Evolutionary conservation across 2,113 vertebrate genomes (phyloP), one percentile per base, ranked within the genome.

Genomic region (Piprites chloris): DNA sequence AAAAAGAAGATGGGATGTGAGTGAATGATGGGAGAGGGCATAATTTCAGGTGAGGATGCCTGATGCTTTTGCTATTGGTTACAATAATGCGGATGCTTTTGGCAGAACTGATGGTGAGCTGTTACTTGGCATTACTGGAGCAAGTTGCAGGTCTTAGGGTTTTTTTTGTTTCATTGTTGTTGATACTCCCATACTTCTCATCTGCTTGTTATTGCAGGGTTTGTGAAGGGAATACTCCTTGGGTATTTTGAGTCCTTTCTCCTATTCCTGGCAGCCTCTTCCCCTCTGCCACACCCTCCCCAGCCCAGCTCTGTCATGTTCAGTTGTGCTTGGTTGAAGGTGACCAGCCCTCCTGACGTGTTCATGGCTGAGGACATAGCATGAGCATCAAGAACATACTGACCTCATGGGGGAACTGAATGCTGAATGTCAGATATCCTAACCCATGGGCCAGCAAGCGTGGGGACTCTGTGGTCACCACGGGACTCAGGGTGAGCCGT

Each of bases 361-460:
- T 56, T 78, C 7, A 0, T 47, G 47, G 61, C 28, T 0, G 0
- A 62, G 67, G 53, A 52, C 0, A 0, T 12, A 24, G 41, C 35
- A 37, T 0, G 1, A 52, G 50, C 52, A 32, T n/a, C 0, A 0
- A 72, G 78, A 85, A 21, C n/a, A 4, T 3, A 21, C 68, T 12
- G 15, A 18, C 50, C 80, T 75, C 49, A 12, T 1, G 0, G 50
- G 42, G 23, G 59, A 74, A 6, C 50, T 28, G 68, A 58, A 16
- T 30, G 50, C 32, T 69, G 49, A 0, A 0, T 59, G 30, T 73
- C 41, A 66, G 35, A 32, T 0, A 2, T 30, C 44, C 55, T 2
- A 2, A 0, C 33, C 59, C 4, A 0, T 14, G 46, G 39, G 44
- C 26, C 0, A 0, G 30, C 0, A 7, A 33, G 47, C 2, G 1